These are phyloP conservation scores for Scaptomyza hsui DNA, from an alignment of 1,140 invertebrate species.

Conservation along the genomic window DNA sequence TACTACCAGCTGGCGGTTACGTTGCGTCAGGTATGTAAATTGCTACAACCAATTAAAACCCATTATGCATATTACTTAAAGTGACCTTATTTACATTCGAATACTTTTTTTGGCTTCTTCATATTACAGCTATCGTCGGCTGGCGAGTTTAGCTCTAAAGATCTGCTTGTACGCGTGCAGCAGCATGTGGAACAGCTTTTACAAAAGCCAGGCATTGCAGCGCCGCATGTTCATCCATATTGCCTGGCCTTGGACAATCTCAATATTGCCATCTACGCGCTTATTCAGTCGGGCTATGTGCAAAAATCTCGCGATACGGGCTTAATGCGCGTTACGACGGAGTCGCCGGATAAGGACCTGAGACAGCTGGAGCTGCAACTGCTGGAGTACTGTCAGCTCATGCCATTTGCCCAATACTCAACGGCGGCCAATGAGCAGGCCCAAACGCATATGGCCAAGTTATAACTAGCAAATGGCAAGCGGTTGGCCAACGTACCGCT, in stretches of 20 bases:
- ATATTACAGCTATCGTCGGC: slow-evolving; percentile 57
- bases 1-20: slow-evolving; percentile 77
- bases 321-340: slow-evolving; percentile 42
- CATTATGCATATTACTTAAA: too few species aligned
- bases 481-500: slow-evolving; percentile 32
- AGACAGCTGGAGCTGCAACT: slow-evolving; percentile 60
- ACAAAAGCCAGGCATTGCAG: slow-evolving; percentile 59
- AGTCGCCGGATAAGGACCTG: slow-evolving; percentile 54
- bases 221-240: slow-evolving; percentile 86
- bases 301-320: slow-evolving; percentile 60
- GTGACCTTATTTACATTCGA: too few species aligned
- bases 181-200: slow-evolving; percentile 84
- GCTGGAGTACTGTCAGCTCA: slow-evolving; percentile 72
- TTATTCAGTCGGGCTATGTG: slow-evolving; percentile 69
- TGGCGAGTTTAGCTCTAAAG: slow-evolving; percentile 84
- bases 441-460: slow-evolving; percentile 73
- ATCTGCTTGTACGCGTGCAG: slow-evolving; percentile 84
- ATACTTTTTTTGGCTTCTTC: slow-evolving; percentile 28
- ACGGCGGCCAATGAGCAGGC: slow-evolving; percentile 70
- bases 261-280: slow-evolving; percentile 73
- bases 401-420: slow-evolving; percentile 78
- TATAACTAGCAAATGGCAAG: slow-evolving; percentile 79
- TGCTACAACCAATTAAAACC: not conserved
- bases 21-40: slow-evolving; percentile 57
- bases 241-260: slow-evolving; percentile 86